Evolutionary conservation across 2,113 vertebrate species (phyloP).

Genomic region (Mola mola): DNA sequence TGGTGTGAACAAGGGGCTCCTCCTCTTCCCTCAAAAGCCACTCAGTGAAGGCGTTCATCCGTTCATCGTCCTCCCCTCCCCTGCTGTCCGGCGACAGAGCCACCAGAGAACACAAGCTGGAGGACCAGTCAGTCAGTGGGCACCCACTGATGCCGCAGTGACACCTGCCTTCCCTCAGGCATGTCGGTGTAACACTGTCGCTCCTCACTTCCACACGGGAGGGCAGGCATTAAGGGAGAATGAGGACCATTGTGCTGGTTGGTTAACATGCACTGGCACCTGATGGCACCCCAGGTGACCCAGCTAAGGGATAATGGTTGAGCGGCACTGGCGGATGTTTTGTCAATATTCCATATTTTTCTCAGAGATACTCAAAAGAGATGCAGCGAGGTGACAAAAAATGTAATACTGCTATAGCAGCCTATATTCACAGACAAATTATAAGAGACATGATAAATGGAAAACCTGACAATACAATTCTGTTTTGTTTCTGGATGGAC

Average conservation of each 20-base stretch:
- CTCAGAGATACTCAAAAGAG: no score
- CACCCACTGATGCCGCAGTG: conserved; percentile 3
- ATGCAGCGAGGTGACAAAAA: no score
- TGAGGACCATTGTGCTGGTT: conserved; percentile 18
- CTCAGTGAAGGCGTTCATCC: conserved; percentile 25
- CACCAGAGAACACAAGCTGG: neutral
- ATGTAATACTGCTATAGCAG: no score
- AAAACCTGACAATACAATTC: no score
- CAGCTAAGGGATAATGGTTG: neutral
- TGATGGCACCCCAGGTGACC: conserved; percentile 34
- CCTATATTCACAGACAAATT: no score
- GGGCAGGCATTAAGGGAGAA: conserved; percentile 10
- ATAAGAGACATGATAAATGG: no score
- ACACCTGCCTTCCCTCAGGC: conserved; percentile 1
- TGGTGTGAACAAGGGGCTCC: neutral
- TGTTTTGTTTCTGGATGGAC: no score
- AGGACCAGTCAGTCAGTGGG: conserved; percentile 3
- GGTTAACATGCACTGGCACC: conserved; percentile 24
- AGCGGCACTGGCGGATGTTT: no score
- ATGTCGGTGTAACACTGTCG: neutral
- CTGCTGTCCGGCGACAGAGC: conserved; percentile 7
- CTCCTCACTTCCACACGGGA: conserved; percentile 34
- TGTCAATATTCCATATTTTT: no score
- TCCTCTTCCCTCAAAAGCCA: conserved; percentile 4
- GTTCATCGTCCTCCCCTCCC: neutral